Percentiles rank a stretch among this genome's conserved stretches.
phyloP scores from a whole-genome alignment of 2,113 vertebrate genomes.

The Alouatta palliata region DNA sequence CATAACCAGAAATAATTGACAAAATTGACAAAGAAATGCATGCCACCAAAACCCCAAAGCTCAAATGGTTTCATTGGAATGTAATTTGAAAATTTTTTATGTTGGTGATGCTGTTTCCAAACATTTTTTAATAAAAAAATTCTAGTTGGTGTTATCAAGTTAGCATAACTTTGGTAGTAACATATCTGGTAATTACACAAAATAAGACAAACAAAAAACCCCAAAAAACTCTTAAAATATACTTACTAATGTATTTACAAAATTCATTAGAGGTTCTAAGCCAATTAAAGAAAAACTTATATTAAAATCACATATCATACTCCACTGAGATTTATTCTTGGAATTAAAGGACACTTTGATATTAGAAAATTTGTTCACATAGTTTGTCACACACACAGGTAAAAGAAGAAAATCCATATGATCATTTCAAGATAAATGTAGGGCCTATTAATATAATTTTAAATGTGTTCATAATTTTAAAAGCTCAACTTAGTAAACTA shows the following conservation, averaged over 20 bases:
- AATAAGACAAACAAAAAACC: background rate
- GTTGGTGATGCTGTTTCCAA: background rate
- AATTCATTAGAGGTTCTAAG: background rate
- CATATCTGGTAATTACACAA: background rate
- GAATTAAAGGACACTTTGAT: background rate
- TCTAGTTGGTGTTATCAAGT: background rate
- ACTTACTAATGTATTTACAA: slow-evolving; percentile 23
- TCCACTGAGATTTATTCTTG: background rate
- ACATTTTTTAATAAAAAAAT: background rate
- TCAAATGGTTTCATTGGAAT: background rate
- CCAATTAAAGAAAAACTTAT: slow-evolving; percentile 27
- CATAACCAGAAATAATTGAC: background rate
- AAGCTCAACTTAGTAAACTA: background rate
- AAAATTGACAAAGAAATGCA: background rate
- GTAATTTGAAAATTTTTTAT: background rate
- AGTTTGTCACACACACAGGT: background rate
- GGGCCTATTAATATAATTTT: background rate
- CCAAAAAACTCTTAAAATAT: background rate
- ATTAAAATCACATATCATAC: background rate
- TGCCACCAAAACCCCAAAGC: background rate
- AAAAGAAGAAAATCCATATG: background rate
- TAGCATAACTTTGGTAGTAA: background rate
- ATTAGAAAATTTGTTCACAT: background rate
- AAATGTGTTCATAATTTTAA: background rate
- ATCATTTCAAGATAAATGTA: background rate